Percentiles rank a stretch among this genome's conserved stretches.
Conservation (phyloP, 2,797 vertebrate species). For the Oophaga sylvatica region DNA sequence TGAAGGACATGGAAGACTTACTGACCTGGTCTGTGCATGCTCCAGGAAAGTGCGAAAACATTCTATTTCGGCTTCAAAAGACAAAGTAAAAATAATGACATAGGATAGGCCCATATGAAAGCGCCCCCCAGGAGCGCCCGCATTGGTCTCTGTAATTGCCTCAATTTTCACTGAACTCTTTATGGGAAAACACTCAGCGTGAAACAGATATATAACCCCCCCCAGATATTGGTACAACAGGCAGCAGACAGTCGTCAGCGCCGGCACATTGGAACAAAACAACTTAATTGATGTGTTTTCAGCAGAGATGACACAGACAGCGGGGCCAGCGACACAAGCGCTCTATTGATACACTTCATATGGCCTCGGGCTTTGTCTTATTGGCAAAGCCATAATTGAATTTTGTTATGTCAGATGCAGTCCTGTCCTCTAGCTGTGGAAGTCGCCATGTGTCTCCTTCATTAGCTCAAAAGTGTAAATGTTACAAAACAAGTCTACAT, state of each 20-base stretch:
- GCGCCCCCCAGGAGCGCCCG: neutral
- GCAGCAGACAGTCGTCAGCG: conserved; percentile 15
- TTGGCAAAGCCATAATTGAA: conserved; percentile 48
- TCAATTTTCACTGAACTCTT: neutral
- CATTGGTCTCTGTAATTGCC: neutral
- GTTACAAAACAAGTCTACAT: neutral
- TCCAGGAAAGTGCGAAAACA: too few species aligned
- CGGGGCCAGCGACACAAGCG: conserved; percentile 19
- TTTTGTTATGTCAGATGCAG: conserved; percentile 50
- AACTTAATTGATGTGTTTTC: conserved; percentile 21
- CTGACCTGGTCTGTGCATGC: too few species aligned
- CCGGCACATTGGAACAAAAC: conserved; percentile 6
- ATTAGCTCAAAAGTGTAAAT: conserved; percentile 29
- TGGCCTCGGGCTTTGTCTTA: conserved; percentile 36
- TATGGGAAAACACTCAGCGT: conserved; percentile 16
- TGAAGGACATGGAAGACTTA: too few species aligned
- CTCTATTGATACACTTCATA: conserved; percentile 47
- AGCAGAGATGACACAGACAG: conserved; percentile 43
- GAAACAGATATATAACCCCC: conserved; percentile 3
- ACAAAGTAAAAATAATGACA: too few species aligned
- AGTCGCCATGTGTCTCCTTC: conserved; percentile 26
- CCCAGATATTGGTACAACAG: conserved; percentile 6
- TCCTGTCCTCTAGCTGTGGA: conserved; percentile 41
- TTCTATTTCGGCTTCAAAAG: too few species aligned
- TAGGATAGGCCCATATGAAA: neutral